Evolutionary conservation across 2,888 invertebrate genomes (phyloP), one percentile per base, ranked within the genome.

Genomic region (Panopea generosa): DNA sequence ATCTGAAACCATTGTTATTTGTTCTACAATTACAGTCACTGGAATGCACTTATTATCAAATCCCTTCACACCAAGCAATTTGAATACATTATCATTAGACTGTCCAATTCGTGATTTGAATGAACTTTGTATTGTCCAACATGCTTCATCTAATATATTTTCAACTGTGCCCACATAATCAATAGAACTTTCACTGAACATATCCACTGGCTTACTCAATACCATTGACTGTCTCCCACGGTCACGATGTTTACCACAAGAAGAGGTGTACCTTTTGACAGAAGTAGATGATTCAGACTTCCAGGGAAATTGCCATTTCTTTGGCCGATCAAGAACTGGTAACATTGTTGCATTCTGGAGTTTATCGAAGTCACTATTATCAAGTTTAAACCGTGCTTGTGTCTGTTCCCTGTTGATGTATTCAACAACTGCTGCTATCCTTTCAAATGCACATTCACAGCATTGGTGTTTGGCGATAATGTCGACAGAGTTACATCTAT

Each of bases 291-390:
- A 20, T 18, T 33, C 33, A 11, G 33, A 33, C 11, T 33, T 33
- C 86, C 86, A 87, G 3, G 66, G 29, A n/a, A 83, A 56, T 14
- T 65, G 68, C 77, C 83, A 87, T 20, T 65, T 26, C 3, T 18
- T 47, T n/a, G 86, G 86, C 53, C 76, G 83, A 3, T 14, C 16
- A 14, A 77, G 61, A 0, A 83, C 67, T 26, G 84, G 84, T 7
- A 87, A 56, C 47, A 63, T 33, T 11, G 50, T 2, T 20, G 33
- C 11, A 9, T 16, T 45, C 20, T 45, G 24, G 3, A 79, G 20
- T 47, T 2, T 0, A 33, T 59, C 24, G 1, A 53, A 14, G n/a
- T 20, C n/a, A 20, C 61, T 65, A 18, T 45, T 33, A 16, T 38
- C 52, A 18, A 45, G 9, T 16, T 60, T 14, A 4, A 3, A 22